Evolutionary conservation across 2,888 invertebrate species (phyloP), one percentile per base, ranked within the genome.

Genomic region (Boloria selene): DNA sequence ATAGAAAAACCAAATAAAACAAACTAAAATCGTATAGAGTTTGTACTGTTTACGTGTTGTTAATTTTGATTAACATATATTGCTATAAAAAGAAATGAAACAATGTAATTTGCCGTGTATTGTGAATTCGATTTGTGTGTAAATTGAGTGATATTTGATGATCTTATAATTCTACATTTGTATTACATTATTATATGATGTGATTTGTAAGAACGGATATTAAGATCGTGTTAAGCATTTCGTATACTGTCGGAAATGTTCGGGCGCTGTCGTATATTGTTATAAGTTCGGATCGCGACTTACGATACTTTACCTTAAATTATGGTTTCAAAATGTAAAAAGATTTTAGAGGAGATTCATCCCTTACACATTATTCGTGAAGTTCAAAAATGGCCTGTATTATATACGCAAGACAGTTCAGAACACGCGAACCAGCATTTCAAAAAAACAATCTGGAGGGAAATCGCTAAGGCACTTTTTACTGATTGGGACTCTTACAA

Each of bases 331-430:
- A 68, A 31, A 49, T 45, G 18, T 72, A 78, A 77, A 59, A 80
- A 77, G 65, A 73, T 82, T 54, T 71, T 82, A 55, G 78, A 81
- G 63, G 81, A 82, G 47, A 75, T 83, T 18, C 77, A 79, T 53
- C 81, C 82, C 1, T 63, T 83, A 56, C 70, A 73, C n/a, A 75
- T 83, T n/a, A 83, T 83, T 17, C 72, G 73, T 4, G 82, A 82
- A 67, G 81, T 83, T 38, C 72, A 83, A 69, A 79, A 79, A 65
- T 78, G 83, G 79, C 83, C 83, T 10, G 77, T 76, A 7, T 63
- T 83, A 55, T 83, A 81, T 67, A 65, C 66, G 42, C 74, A 70
- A 52, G 75, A 79, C 64, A 74, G 72, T 53, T 71, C 77, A 2
- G 81, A 83, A 59, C 68, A 73, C 49, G 70, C 72, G 22, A 78